phyloP scores from a whole-genome alignment of 2,113 vertebrate species.

The Nothocercus julius region DNA sequence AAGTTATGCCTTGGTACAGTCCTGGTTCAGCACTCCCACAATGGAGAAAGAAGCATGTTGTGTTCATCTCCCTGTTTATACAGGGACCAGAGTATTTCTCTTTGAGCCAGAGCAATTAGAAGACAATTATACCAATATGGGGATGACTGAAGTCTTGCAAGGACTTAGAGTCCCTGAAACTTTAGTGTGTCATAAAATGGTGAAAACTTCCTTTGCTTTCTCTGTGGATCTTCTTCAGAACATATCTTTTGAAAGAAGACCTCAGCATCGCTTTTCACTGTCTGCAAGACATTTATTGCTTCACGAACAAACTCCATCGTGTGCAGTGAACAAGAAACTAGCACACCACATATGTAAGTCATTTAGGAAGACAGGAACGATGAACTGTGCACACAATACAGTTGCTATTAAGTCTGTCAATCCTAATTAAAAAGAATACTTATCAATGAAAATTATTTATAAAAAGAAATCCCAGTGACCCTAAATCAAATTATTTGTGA shows the following conservation, averaged over 20 bases:
- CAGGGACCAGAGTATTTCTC: background rate
- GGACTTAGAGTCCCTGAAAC: background rate
- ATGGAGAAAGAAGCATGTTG: background rate
- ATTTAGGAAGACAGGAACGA: background rate
- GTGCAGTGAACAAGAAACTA: slow-evolving; percentile 21
- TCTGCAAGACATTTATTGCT: background rate
- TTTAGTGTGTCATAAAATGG: fast-evolving
- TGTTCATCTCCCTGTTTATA: background rate
- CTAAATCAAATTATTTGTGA: slow-evolving; percentile 71
- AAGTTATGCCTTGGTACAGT: background rate
- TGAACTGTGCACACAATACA: slow-evolving; percentile 35
- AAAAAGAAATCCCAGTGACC: slow-evolving; percentile 59
- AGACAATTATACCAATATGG: fast-evolving
- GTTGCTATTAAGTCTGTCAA: slow-evolving; percentile 38
- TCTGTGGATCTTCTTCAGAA: background rate
- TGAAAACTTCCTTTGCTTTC: background rate
- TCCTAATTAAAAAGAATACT: slow-evolving; percentile 59
- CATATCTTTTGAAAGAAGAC: background rate
- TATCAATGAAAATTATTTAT: slow-evolving; percentile 68
- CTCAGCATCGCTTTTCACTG: background rate
- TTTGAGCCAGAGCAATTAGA: background rate
- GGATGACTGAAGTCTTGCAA: background rate
- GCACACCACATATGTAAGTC: slow-evolving; percentile 45
- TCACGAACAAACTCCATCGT: background rate
- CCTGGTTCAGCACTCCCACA: background rate